These are phyloP conservation scores for Mythimna ferrago DNA, from an alignment of 2,888 invertebrate species.

Conservation along the genomic window DNA sequence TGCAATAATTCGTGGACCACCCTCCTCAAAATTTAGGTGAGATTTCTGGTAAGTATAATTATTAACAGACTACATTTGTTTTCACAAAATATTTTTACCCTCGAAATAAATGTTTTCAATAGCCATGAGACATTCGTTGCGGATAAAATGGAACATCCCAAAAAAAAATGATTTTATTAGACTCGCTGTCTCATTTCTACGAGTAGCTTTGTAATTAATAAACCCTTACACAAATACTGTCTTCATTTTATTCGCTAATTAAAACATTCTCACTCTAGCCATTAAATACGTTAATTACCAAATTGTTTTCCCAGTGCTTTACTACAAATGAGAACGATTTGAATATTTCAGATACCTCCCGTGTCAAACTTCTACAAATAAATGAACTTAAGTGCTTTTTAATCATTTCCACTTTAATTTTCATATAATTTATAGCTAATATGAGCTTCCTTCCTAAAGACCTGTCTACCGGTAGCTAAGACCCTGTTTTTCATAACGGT, in stretches of 20 bases:
- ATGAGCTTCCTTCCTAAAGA: background rate
- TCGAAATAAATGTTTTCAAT: background rate
- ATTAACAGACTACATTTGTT: background rate
- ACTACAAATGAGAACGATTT: constrained; percentile 17
- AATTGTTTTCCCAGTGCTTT: constrained; percentile 16
- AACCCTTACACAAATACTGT: background rate
- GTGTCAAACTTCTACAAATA: constrained; percentile 19
- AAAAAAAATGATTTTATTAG: background rate
- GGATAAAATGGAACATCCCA: background rate
- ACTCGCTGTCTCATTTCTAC: background rate
- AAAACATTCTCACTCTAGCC: constrained; percentile 7
- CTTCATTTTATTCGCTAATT: constrained; percentile 17
- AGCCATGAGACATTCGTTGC: background rate
- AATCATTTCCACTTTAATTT: background rate
- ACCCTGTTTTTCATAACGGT: too few relatives aligned
- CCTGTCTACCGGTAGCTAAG: too few relatives aligned
- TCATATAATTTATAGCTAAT: background rate
- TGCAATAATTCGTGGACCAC: too few relatives aligned
- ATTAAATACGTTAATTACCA: constrained; percentile 27
- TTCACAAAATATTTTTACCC: background rate
- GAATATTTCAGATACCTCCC: constrained; percentile 31
- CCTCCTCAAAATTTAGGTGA: background rate
- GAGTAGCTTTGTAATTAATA: background rate
- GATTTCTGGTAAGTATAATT: background rate
- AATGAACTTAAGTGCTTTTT: background rate